Evolutionary conservation across 2,797 vertebrate species (phyloP).

Genomic region (Lycodopsis pacificus): DNA sequence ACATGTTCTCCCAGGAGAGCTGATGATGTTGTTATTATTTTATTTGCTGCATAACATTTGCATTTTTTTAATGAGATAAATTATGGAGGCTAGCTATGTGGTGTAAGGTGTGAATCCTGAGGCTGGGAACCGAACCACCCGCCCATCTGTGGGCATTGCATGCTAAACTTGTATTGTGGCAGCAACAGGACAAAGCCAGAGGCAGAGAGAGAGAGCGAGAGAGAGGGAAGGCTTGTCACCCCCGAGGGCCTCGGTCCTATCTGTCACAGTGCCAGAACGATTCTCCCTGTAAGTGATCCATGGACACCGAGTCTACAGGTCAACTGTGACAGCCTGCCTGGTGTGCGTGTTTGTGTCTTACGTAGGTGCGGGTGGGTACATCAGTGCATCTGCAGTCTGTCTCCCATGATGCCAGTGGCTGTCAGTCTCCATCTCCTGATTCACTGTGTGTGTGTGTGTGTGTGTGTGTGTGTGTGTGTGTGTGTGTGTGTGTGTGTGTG

Average conservation of each 20-base stretch:
- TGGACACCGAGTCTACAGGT: constrained; percentile 68
- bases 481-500: constrained; percentile 1
- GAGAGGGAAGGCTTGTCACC: constrained; percentile 44
- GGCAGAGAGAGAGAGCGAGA: constrained; percentile 34
- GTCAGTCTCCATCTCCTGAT: constrained; percentile 54
- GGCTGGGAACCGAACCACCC: constrained; percentile 7
- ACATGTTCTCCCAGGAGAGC: constrained; percentile 17
- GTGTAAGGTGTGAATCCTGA: neutral
- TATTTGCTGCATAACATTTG: constrained; percentile 15
- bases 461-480: constrained; percentile 17
- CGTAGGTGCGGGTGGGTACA: constrained; percentile 27
- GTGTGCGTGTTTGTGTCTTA: constrained; percentile 22
- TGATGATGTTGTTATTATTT: constrained; percentile 27
- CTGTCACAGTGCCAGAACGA: constrained; percentile 68
- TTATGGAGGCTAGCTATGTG: neutral
- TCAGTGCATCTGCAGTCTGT: constrained; percentile 65
- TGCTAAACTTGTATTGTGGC: constrained; percentile 47
- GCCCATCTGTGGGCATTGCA: constrained; percentile 26
- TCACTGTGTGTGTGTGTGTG: constrained; percentile 1
- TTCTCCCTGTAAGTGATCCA: constrained; percentile 71
- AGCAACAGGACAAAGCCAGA: constrained; percentile 47
- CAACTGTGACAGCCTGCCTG: constrained; percentile 66
- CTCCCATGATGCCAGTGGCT: constrained; percentile 48
- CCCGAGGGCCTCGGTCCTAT: constrained; percentile 58
- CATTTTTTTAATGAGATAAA: constrained; percentile 19